phyloP scores from a whole-genome alignment of 2,888 invertebrate genomes.

The Chloromyia formosa region DNA sequence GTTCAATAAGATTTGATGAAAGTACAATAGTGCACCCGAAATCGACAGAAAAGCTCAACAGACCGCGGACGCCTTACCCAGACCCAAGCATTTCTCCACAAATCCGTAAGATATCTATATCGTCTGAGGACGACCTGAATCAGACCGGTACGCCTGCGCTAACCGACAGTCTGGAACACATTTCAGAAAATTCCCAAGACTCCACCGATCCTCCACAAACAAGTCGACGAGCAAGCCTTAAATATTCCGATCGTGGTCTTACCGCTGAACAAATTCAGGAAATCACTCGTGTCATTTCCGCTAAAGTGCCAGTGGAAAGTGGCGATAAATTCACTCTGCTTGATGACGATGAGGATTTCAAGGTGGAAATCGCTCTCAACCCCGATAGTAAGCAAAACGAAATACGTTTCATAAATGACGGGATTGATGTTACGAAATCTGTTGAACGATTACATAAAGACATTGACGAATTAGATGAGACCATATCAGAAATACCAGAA shows the following conservation, averaged over 20 bases:
- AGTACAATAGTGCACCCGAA: slow-evolving; percentile 48
- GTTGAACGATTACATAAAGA: slow-evolving; percentile 50
- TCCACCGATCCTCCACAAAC: background rate
- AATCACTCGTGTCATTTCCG: slow-evolving; percentile 34
- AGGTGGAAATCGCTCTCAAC: slow-evolving; percentile 59
- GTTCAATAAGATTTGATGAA: slow-evolving; percentile 54
- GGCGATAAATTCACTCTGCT: background rate
- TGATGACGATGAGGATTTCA: slow-evolving; percentile 59
- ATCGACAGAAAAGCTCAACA: slow-evolving; percentile 54
- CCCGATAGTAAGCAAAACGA: slow-evolving; percentile 57
- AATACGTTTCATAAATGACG: slow-evolving; percentile 63
- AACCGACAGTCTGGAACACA: slow-evolving; percentile 57
- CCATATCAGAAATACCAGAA: background rate
- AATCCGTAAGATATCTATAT: slow-evolving; percentile 51
- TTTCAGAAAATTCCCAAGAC: slow-evolving; percentile 50
- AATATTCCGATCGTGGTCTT: slow-evolving; percentile 41
- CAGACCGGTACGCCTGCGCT: slow-evolving; percentile 55
- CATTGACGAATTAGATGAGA: background rate
- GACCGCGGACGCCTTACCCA: slow-evolving; percentile 61
- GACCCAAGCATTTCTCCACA: slow-evolving; percentile 55
- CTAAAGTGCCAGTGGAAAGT: background rate
- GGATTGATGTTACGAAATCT: slow-evolving; percentile 61
- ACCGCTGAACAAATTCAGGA: slow-evolving; percentile 29
- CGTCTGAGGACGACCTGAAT: slow-evolving; percentile 55
- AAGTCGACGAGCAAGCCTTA: slow-evolving; percentile 15